phyloP scores from a whole-genome alignment of 2,113 vertebrate species.

The Monopterus albus region DNA sequence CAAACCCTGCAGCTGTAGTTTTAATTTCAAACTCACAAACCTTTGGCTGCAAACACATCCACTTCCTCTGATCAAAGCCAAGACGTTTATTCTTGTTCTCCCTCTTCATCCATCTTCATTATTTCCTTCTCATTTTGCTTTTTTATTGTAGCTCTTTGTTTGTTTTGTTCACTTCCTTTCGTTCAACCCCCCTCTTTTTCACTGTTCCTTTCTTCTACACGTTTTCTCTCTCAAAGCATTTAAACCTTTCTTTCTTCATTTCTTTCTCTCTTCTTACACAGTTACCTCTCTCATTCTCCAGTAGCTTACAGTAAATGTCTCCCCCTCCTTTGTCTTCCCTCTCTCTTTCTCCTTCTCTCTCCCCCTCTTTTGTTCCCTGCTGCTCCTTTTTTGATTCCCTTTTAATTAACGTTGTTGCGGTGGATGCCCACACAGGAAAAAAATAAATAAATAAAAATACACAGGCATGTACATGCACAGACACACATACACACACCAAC shows the following conservation, averaged over 20 bases:
- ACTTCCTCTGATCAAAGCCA: constrained; percentile 46
- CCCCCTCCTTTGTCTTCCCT: not conserved
- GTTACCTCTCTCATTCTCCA: constrained; percentile 4
- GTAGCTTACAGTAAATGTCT: not conserved
- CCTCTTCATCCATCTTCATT: constrained; percentile 44
- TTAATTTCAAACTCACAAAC: constrained; percentile 58
- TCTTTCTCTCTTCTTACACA: not conserved
- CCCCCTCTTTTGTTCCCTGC: constrained; percentile 41
- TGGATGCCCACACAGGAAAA: constrained; percentile 26
- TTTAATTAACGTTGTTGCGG: constrained; percentile 72
- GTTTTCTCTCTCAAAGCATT: not conserved
- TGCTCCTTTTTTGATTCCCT: constrained; percentile 52
- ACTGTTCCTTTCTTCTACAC: not conserved
- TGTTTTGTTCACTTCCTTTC: not conserved
- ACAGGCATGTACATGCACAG: constrained; percentile 20
- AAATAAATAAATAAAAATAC: no score
- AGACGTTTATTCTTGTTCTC: constrained; percentile 34
- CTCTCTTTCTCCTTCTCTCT: constrained; percentile 2
- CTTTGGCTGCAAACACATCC: constrained; percentile 33
- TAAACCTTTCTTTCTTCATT: not conserved
- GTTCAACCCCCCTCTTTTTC: not conserved
- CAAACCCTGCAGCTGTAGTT: constrained; percentile 24
- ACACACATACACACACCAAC: not conserved
- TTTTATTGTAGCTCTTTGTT: not conserved
- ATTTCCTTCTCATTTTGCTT: constrained; percentile 20